phyloP scores from a whole-genome alignment of 2,797 vertebrate genomes.

The Champsocephalus gunnari region DNA sequence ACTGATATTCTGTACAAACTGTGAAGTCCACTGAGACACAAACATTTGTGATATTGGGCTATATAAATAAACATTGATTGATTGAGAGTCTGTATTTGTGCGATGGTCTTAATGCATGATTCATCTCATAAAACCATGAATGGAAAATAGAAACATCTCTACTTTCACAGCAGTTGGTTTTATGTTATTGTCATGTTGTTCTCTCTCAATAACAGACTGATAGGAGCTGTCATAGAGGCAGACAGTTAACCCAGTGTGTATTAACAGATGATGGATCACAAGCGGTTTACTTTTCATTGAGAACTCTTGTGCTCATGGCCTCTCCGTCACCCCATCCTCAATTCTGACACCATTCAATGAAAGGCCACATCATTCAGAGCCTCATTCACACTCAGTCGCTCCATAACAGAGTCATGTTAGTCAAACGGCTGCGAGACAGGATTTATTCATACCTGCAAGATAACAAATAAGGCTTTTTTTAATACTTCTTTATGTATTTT shows the following conservation, averaged over 20 bases:
- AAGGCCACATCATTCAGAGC: conserved; percentile 48
- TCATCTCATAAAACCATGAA: not conserved
- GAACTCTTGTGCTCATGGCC: conserved; percentile 42
- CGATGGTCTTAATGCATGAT: not conserved
- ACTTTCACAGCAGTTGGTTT: not conserved
- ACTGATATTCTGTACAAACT: no score
- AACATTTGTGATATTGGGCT: no score
- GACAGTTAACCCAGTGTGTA: conserved; percentile 11
- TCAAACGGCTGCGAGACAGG: conserved; percentile 2
- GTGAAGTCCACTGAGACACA: no score
- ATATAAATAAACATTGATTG: no score
- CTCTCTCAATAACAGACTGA: conserved; percentile 10
- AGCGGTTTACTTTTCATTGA: conserved; percentile 44
- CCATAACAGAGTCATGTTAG: conserved; percentile 8
- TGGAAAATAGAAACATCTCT: not conserved
- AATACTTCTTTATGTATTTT: not conserved
- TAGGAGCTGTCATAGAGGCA: conserved; percentile 23
- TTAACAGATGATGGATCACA: conserved; percentile 16
- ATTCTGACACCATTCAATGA: conserved; percentile 47
- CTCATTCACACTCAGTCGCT: conserved; percentile 41
- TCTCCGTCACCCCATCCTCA: conserved; percentile 29
- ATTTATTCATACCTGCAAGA: not conserved
- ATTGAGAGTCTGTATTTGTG: not conserved
- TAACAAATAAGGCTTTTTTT: accelerated
- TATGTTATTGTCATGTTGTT: not conserved